These are phyloP conservation scores for Prionailurus bengalensis DNA, from an alignment of 2,113 vertebrate species.

Conservation along the genomic window DNA sequence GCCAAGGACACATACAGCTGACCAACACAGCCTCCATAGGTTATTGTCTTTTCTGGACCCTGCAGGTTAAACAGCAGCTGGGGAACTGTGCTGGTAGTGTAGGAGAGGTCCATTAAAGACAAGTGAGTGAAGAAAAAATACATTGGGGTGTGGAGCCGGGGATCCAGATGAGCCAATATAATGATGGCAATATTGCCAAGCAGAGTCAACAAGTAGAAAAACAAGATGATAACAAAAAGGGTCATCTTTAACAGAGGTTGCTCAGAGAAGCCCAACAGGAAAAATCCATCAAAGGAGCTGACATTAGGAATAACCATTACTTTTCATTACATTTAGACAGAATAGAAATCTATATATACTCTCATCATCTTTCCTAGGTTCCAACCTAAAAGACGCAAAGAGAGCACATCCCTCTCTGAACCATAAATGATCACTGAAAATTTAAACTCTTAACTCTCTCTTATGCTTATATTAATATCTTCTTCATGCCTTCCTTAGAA, in stretches of 20 bases:
- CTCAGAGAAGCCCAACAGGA: constrained; percentile 22
- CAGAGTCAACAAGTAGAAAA: background rate
- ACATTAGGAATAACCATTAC: background rate
- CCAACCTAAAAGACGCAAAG: background rate
- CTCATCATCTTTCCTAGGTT: background rate
- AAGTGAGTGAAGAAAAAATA: constrained; percentile 20
- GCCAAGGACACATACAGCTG: background rate
- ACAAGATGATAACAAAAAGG: background rate
- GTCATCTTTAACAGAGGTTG: background rate
- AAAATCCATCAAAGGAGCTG: background rate
- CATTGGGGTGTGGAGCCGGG: constrained; percentile 2
- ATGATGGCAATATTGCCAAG: background rate
- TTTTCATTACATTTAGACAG: background rate
- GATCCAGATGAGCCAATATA: background rate
- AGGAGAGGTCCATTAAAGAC: constrained; percentile 35
- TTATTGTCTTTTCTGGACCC: background rate
- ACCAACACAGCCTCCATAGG: background rate
- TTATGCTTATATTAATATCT: background rate
- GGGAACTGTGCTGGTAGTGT: background rate
- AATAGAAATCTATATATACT: background rate
- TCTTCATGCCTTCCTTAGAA: background rate
- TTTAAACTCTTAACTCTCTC: background rate
- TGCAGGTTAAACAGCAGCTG: background rate
- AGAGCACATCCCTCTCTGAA: background rate
- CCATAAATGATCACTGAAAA: background rate